Evolutionary conservation across 2,888 invertebrate species (phyloP).

Genomic region (Mythimna lalbum): DNA sequence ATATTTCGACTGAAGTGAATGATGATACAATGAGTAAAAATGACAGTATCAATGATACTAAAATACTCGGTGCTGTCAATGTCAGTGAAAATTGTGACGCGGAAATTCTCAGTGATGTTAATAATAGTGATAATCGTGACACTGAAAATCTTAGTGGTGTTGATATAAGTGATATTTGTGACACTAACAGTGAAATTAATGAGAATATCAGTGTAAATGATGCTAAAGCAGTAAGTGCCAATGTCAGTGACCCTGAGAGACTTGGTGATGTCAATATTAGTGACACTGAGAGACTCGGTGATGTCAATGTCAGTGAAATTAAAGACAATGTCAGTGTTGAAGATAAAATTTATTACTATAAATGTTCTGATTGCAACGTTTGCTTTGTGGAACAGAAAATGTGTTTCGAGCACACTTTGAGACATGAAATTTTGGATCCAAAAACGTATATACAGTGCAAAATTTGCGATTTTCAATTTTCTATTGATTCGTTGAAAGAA

Average conservation of each 20-base stretch:
- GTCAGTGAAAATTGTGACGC: neutral
- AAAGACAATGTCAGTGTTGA: neutral
- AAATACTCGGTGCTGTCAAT: neutral
- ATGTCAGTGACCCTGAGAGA: neutral
- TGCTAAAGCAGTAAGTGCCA: too few relatives aligned
- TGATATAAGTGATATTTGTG: conserved; percentile 12
- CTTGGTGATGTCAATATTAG: too few relatives aligned
- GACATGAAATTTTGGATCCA: conserved; percentile 69
- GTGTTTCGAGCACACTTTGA: conserved; percentile 70
- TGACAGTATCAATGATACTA: neutral
- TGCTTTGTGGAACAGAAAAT: conserved; percentile 68
- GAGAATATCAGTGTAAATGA: conserved; percentile 15
- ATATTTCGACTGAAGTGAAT: neutral
- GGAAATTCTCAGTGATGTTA: neutral
- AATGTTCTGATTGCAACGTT: conserved; percentile 74
- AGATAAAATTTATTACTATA: conserved; percentile 55
- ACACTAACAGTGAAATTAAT: neutral
- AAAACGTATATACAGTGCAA: conserved; percentile 79
- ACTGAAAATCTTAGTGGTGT: conserved; percentile 2
- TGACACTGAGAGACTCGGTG: neutral
- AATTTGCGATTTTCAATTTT: conserved; percentile 76
- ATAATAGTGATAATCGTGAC: neutral
- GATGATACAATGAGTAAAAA: neutral
- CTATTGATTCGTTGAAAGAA: conserved; percentile 67
- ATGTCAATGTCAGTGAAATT: conserved; percentile 4